Percentiles rank a stretch among this genome's conserved stretches.
phyloP scores from a whole-genome alignment of 2,797 vertebrate species.

The Acrossocheilus fasciatus region DNA sequence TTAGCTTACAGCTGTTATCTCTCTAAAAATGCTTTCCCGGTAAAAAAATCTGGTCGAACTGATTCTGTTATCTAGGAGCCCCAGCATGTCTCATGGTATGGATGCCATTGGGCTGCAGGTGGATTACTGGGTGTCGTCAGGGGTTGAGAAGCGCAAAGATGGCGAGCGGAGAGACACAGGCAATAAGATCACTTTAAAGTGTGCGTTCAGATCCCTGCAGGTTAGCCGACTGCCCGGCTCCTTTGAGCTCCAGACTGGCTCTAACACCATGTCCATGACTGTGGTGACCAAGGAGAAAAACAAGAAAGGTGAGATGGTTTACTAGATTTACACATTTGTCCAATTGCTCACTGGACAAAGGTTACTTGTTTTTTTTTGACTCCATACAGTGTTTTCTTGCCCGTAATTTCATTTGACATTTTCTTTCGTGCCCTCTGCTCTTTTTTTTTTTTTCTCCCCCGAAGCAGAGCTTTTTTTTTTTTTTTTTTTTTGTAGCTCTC shows the following conservation, averaged over 20 bases:
- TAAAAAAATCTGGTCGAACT: constrained; percentile 3
- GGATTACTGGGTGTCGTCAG: constrained; percentile 86
- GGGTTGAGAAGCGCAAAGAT: constrained; percentile 80
- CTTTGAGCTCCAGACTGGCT: constrained; percentile 71
- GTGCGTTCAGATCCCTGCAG: constrained; percentile 86
- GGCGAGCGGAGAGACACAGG: constrained; percentile 82
- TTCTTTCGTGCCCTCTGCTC: neutral
- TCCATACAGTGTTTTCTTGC: neutral
- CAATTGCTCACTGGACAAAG: neutral
- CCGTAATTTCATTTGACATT: constrained; percentile 21
- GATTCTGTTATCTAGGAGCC: constrained; percentile 66
- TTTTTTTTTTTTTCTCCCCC: neutral
- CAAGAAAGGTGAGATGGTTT: constrained; percentile 81
- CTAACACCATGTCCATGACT: constrained; percentile 88
- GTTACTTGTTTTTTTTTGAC: neutral
- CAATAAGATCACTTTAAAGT: constrained; percentile 87
- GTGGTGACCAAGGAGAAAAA: constrained; percentile 91
- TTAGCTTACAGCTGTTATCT: neutral
- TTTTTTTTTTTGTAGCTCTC: neutral
- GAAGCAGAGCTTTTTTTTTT: neutral
- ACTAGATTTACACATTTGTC: neutral
- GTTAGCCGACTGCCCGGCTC: constrained; percentile 80
- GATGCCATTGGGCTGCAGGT: constrained; percentile 89
- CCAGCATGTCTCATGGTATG: constrained; percentile 72
- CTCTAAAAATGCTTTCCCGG: neutral